These are phyloP conservation scores for Dendropsophus ebraccatus DNA, from an alignment of 2,113 vertebrate species.

Conservation along the genomic window DNA sequence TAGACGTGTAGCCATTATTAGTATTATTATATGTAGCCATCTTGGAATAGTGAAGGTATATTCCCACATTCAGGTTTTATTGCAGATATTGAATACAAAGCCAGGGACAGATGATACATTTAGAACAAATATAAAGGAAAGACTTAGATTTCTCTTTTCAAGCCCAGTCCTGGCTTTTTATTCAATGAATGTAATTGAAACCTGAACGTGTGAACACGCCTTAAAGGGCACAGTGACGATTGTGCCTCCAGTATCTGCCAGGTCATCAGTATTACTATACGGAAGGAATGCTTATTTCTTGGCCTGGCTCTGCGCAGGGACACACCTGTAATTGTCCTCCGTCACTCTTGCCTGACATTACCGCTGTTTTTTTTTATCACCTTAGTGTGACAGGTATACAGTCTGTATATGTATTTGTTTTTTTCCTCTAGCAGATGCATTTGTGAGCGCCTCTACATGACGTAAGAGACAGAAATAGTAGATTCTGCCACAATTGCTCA, in stretches of 20 bases:
- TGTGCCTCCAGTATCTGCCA: background rate
- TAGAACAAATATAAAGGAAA: too few relatives aligned
- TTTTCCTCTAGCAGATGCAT: background rate
- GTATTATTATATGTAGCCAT: too few relatives aligned
- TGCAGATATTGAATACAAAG: too few relatives aligned
- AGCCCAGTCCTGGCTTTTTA: too few relatives aligned
- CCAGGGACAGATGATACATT: too few relatives aligned
- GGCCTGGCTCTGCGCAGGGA: background rate
- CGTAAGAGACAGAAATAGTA: background rate
- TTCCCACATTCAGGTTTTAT: too few relatives aligned
- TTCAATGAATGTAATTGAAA: too few relatives aligned
- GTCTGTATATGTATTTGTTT: too few relatives aligned
- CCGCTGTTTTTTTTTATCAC: background rate
- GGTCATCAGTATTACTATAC: background rate
- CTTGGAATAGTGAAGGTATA: too few relatives aligned
- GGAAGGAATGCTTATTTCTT: background rate
- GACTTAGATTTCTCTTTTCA: too few relatives aligned
- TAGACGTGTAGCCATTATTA: background rate
- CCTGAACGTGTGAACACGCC: too few relatives aligned
- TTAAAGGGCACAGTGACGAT: background rate
- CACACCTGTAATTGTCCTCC: background rate
- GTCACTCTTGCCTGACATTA: background rate
- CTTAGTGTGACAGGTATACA: background rate
- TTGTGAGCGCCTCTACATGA: background rate
- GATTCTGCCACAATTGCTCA: background rate